Base-by-base conservation (phyloP, 2,113 vertebrate species). In the Notarius quadriscutis region DNA sequence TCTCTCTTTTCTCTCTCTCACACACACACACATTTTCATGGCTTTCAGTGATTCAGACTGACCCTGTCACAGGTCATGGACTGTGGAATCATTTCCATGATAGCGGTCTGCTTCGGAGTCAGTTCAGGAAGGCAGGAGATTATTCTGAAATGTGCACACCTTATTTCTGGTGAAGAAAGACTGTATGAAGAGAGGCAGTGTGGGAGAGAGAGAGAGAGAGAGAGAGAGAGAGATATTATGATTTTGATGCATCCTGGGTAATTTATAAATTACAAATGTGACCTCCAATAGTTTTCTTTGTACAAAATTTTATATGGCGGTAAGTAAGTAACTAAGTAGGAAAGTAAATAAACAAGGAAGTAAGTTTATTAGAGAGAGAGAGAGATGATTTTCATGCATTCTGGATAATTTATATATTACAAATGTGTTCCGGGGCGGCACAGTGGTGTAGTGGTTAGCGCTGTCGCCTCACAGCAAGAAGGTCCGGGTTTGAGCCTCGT, bases 51-150 rank as follows among this genome's bases (percentile, higher is more conserved):
- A 58, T 81, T 81, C 63, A 48, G 48, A 48, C 63, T 81, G 77
- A 92, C 88, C 91, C 88, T 84, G 90, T 92, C 83, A 83, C 91
- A 90, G 90, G 89, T 91, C 91, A 87, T 80, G 63, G 88, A 89
- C 88, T 69, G 81, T 84, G 87, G 90, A 91, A 89, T 83, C 58
- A 92, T 95, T 94, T 94, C 91, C 90, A 94, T 94, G 92, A 93
- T 90, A 94, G 93, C 92, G 63, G 72, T 86, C 90, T 85, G 50
- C 80, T 87, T 71, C 77, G 71, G 88, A 85, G 80, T 91, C 88
- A 86, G 86, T 87, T 74, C 90, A 53, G 90, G 88, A 91, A 93
- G 87, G 75, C 71, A 34, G 41, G 62, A 75, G 80, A 91, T 88
- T 92, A 89, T 87, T 90, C 78, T 12, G 78, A 89, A 89, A 90